Conservation (phyloP, 1,140 invertebrate genomes). For the Monochamus saltuarius region DNA sequence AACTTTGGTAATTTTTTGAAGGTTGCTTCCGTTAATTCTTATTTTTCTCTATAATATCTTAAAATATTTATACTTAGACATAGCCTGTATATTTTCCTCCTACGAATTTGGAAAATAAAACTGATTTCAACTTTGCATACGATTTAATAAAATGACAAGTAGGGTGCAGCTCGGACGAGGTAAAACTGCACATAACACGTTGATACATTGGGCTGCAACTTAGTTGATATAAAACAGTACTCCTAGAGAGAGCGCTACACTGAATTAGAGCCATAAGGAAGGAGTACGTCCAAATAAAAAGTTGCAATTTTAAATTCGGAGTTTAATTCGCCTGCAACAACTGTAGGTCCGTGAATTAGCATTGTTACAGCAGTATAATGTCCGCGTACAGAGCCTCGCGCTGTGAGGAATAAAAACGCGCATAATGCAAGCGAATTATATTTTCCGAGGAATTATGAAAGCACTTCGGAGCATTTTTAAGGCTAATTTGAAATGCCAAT, state of each 20-base stretch:
- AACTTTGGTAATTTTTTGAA: no score
- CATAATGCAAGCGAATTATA: conserved; percentile 31
- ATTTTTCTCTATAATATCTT: no score
- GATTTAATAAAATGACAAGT: no score
- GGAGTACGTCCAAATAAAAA: conserved; percentile 22
- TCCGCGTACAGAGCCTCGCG: conserved; percentile 20
- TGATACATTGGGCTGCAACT: no score
- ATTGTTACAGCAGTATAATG: conserved; percentile 28
- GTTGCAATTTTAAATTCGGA: conserved; percentile 32
- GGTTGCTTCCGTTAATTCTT: no score
- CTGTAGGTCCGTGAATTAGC: conserved; percentile 26
- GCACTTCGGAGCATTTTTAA: conserved; percentile 30
- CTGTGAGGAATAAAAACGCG: conserved; percentile 21
- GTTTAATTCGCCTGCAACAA: conserved; percentile 24
- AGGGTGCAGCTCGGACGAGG: no score
- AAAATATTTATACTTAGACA: no score
- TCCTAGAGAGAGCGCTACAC: conserved; percentile 9
- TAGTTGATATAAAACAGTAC: background rate
- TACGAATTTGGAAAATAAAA: no score
- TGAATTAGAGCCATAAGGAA: conserved; percentile 26
- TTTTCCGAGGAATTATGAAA: conserved; percentile 31
- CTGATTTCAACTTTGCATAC: no score
- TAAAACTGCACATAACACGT: no score
- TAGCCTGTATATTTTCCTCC: no score
- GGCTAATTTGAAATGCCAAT: conserved; percentile 35